These are phyloP conservation scores for Lacerta bilineata DNA, from an alignment of 2,797 vertebrate species.

Conservation along the genomic window DNA sequence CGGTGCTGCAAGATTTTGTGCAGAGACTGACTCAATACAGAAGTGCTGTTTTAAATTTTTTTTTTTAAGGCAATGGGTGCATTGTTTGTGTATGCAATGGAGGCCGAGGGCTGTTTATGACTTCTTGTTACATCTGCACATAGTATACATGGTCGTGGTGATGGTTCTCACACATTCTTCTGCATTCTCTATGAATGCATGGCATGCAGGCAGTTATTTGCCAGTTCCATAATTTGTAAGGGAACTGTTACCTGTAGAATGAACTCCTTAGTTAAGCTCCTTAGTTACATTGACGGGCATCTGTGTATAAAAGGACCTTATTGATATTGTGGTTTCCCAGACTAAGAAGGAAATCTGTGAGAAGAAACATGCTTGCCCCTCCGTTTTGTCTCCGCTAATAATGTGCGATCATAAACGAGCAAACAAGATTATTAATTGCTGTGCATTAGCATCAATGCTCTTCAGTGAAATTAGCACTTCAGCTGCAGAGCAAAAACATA, in stretches of 20 bases:
- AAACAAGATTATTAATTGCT: constrained; percentile 67
- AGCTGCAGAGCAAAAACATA: constrained; percentile 30
- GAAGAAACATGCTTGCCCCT: not conserved
- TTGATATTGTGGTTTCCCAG: not conserved
- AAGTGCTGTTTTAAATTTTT: not conserved
- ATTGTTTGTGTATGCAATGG: not conserved
- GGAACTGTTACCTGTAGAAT: no score
- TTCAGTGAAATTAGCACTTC: constrained; percentile 59
- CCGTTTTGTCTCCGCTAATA: not conserved
- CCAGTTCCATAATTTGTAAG: not conserved
- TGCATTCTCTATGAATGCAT: not conserved
- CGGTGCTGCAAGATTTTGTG: not conserved
- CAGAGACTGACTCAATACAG: not conserved
- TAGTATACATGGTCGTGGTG: not conserved
- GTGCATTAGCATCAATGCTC: constrained; percentile 58
- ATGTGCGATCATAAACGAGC: constrained; percentile 37
- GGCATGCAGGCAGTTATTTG: not conserved
- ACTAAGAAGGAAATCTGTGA: not conserved
- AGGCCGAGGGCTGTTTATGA: not conserved
- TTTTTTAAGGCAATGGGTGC: not conserved
- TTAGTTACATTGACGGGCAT: not conserved
- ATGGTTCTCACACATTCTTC: no score
- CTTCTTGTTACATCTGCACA: not conserved
- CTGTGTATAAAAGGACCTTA: not conserved
- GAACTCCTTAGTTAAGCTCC: not conserved